These are phyloP conservation scores for Thalassarche chlororhynchos DNA, from an alignment of 2,113 vertebrate species.

Conservation along the genomic window DNA sequence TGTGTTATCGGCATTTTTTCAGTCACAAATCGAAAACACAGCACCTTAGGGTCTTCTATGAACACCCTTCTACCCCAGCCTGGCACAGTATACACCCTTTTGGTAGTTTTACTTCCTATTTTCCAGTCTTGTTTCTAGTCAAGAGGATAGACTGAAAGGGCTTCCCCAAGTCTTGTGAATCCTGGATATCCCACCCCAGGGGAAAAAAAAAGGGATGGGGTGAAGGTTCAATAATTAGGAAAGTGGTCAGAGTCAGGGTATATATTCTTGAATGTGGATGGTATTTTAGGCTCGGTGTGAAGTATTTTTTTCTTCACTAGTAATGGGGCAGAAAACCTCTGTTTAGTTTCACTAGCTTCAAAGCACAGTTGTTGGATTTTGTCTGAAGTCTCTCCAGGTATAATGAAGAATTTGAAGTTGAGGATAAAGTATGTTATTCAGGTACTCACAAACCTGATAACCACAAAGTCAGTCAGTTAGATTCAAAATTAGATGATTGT, in stretches of 20 bases:
- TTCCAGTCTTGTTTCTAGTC: background rate
- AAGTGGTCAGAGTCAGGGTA: background rate
- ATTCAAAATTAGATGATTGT: background rate
- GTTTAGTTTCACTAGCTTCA: background rate
- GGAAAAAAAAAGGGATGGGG: accelerated
- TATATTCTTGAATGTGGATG: background rate
- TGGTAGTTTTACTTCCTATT: background rate
- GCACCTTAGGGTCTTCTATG: background rate
- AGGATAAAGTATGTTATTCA: background rate
- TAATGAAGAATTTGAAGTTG: background rate
- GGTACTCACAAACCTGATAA: background rate
- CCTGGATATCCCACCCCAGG: background rate
- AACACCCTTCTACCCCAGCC: background rate
- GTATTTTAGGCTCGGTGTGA: background rate
- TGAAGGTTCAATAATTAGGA: background rate
- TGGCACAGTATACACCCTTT: background rate
- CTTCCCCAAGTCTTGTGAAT: background rate
- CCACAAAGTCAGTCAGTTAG: background rate
- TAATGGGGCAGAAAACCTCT: background rate
- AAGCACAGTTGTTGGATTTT: background rate
- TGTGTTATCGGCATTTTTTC: background rate
- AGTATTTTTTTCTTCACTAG: background rate
- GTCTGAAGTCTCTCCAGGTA: background rate
- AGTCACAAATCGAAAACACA: background rate
- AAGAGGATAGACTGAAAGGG: background rate